Evolutionary conservation across 2,888 invertebrate genomes (phyloP), one percentile per base, ranked within the genome.

Genomic region (Oligia strigilis): DNA sequence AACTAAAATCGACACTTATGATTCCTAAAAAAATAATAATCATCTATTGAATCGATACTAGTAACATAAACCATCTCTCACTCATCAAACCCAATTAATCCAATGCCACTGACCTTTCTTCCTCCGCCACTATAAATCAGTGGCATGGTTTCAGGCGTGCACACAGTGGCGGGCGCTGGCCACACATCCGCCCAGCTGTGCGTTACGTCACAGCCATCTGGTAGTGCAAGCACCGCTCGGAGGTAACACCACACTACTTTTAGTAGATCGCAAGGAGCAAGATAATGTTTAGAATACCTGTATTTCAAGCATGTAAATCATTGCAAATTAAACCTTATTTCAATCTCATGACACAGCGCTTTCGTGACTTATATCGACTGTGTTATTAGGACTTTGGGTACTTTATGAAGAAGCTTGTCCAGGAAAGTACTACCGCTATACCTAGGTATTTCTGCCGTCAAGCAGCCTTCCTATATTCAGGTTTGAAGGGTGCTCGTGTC

Each of bases 141-240:
- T 67, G 52, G 66, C 71, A 52, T 72, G 78, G 83, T 52, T 60
- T 11, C 8, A 64, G 11, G 60, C 67, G 52, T 58, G 55, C 67
- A 73, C 82, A 72, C 69, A 66, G 84, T 62, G 72, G 76, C 81
- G 14, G 73, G 55, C 46, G 71, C 77, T 62, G 75, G 64, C 82
- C 77, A 77, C 82, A 80, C 80, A 75, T 79, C 83, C 77, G 86
- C 67, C 65, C 88, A 86, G 74, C 86, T 88, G 86, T 23, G 60
- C 0, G 49, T 79, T 79, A 62, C 79, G 79, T 84, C 83, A 84
- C 46, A 49, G 85, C 84, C 85, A 85, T 85, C 73, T 85, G 84
- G 65, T 40, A 19, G 5, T 13, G 60, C 67, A 52, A 58, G 75
- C 55, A 65, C 46, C 13, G 65, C 60, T 71, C 55, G 29, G 13